Conservation (phyloP, 2,888 invertebrate genomes). For the Chrysina gloriosa region DNA sequence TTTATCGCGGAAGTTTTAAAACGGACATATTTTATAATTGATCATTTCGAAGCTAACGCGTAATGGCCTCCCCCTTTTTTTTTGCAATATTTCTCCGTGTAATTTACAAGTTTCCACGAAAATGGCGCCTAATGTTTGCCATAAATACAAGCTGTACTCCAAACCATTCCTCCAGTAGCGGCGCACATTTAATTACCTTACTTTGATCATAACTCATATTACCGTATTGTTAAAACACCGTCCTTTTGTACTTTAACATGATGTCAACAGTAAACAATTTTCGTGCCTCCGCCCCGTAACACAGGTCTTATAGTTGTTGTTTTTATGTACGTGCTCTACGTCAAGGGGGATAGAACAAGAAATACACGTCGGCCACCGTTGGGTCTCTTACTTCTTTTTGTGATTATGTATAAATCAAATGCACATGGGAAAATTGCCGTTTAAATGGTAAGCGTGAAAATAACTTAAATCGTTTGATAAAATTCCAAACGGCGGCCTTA, state of each 20-base stretch:
- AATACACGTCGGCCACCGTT: too few species aligned
- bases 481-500: too few species aligned
- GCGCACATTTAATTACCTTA: constrained; percentile 23
- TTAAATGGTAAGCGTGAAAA: too few species aligned
- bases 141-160: constrained; percentile 30
- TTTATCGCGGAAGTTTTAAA: too few species aligned
- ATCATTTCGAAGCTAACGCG: not conserved
- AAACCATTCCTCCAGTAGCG: constrained; percentile 19
- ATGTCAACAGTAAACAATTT: constrained; percentile 30
- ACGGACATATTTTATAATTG: constrained; percentile 9
- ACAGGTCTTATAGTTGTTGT: not conserved
- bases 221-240: constrained; percentile 33
- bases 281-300: constrained; percentile 14
- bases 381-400: too few species aligned
- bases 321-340: not conserved
- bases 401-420: too few species aligned
- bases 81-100: constrained; percentile 11
- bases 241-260: constrained; percentile 27
- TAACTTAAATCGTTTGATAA: too few species aligned
- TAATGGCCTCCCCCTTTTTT: constrained; percentile 25
- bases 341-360: too few species aligned
- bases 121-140: constrained; percentile 13
- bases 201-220: constrained; percentile 30
- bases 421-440: too few species aligned
- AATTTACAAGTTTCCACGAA: constrained; percentile 34